These are phyloP conservation scores for Carduelis carduelis DNA, from an alignment of 2,797 vertebrate species.

Conservation along the genomic window DNA sequence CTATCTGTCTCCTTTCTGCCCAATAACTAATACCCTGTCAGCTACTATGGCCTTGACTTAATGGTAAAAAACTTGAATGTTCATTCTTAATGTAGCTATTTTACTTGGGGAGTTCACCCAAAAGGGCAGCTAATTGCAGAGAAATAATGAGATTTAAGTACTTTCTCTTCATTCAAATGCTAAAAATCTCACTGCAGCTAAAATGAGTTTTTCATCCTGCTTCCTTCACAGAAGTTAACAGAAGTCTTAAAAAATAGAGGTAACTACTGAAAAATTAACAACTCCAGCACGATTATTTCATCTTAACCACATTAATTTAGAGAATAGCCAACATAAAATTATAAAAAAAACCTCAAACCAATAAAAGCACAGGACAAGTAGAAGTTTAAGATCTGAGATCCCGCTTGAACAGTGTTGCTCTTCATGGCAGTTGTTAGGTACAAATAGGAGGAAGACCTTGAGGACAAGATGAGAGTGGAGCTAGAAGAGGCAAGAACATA, in stretches of 20 bases:
- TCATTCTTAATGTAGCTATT: not conserved
- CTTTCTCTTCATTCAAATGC: not conserved
- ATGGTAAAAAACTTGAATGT: not conserved
- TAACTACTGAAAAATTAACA: not conserved
- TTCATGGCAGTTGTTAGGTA: not conserved
- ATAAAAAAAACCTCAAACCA: not conserved
- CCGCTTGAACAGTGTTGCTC: not conserved
- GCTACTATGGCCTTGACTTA: not conserved
- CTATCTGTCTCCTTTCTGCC: not conserved
- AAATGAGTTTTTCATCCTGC: not conserved
- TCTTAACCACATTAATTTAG: not conserved
- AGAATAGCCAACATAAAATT: not conserved
- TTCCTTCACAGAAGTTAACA: not conserved
- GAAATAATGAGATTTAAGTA: not conserved
- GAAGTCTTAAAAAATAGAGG: not conserved
- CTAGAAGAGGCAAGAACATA: not conserved
- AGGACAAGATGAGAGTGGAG: not conserved
- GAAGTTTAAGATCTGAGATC: not conserved
- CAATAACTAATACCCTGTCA: not conserved
- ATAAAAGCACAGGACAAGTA: not conserved
- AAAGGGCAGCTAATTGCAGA: not conserved
- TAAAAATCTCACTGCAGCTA: not conserved
- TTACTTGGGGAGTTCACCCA: not conserved
- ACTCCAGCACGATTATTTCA: not conserved
- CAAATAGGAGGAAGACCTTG: not conserved